Evolutionary conservation across 64 coral and sea anemone genomes (phyloP), one percentile per base, ranked within the genome.

Genomic region (Actinia equina): DNA sequence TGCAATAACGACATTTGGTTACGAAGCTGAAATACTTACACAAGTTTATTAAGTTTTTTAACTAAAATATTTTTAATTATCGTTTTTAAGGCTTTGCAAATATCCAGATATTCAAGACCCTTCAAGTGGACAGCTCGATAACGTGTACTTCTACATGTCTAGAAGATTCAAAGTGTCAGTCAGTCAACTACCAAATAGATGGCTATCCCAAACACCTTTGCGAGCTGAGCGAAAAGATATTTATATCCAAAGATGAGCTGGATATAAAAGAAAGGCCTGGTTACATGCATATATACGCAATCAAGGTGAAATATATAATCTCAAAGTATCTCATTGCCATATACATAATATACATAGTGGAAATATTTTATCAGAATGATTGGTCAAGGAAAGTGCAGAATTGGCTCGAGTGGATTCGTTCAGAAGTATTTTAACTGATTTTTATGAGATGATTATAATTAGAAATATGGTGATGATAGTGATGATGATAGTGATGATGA

Each of bases 181-280:
- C 44, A 51, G 78, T 81, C 41, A 81, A 81, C 44, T 81, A 81
- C 43, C 4, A 81, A 17, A 52, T 23, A 56, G 54, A 56, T 23
- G 78, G 78, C 1, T 20, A 52, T 81, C 78, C 78, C 78, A 81
- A 81, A 4, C 41, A 81, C 4, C 78, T 49, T 52, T 81, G 78
- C 78, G 78, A 81, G 43, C 78, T 81, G 78, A 81, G 78, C 27
- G 42, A 46, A 8, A 3, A 3, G 13, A n/a, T 4, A 6, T 49
- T 81, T 52, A 16, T 20, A 23, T 81, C 78, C 44, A 52, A 43
- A 10, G 22, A 23, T 6, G 6, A 19, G 14, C 20, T 65, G 22
- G 62, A 37, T 52, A 17, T 16, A 0, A 14, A 22, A 46, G 3
- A 23, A 17, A 81, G 78, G 78, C 78, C 43, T 49, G 78, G 44